Conservation (phyloP, 2,888 invertebrate genomes). For the Mimumesa dahlbomi region DNA sequence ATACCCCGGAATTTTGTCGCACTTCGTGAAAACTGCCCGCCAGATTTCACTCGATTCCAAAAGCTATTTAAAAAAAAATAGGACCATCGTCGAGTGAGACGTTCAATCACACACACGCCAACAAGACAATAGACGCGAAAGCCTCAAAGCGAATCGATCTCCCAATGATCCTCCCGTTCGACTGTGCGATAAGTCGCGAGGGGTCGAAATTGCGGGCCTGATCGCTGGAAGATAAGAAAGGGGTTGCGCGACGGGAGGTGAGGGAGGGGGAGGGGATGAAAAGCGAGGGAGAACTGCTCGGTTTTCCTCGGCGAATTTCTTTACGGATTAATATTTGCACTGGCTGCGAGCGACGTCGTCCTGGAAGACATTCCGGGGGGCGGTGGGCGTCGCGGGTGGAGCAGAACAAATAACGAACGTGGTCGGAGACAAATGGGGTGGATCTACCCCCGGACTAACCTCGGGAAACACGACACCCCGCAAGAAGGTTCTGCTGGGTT, state of each 20-base stretch:
- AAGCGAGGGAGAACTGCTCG: conserved; percentile 11
- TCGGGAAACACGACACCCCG: conserved; percentile 36
- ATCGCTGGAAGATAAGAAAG: conserved; percentile 9
- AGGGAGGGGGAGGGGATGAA: neutral
- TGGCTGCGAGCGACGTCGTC: conserved; percentile 27
- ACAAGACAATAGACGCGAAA: too few relatives aligned
- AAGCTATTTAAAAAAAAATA: too few relatives aligned
- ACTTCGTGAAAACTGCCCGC: too few relatives aligned
- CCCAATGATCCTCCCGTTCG: too few relatives aligned
- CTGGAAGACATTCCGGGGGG: conserved; percentile 1
- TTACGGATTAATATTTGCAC: conserved; percentile 60
- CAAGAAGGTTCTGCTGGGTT: conserved; percentile 1
- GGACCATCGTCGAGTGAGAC: too few relatives aligned
- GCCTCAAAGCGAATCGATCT: too few relatives aligned
- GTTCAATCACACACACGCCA: neutral
- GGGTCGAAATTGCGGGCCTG: conserved; percentile 16
- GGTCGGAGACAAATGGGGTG: conserved; percentile 54
- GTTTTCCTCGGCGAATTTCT: conserved; percentile 49
- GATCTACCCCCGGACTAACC: conserved; percentile 32
- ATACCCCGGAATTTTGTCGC: too few relatives aligned
- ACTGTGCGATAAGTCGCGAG: neutral
- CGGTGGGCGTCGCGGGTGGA: conserved; percentile 12
- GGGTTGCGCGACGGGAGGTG: neutral
- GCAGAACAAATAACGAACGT: conserved; percentile 56
- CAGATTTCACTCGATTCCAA: too few relatives aligned